Evolutionary conservation across 2,113 vertebrate genomes (phyloP).

Genomic region (Eurypyga helias): DNA sequence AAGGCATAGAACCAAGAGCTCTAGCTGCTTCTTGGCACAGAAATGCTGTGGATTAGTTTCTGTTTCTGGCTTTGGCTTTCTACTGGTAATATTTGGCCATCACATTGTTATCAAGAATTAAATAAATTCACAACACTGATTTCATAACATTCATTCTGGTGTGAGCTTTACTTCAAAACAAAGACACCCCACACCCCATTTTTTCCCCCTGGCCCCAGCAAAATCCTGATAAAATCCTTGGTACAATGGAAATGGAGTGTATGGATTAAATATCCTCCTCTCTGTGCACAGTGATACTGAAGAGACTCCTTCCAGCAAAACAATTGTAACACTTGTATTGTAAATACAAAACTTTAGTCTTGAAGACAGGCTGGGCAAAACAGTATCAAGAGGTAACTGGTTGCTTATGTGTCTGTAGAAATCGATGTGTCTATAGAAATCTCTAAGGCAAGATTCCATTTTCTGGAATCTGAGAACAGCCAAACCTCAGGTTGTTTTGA

Average conservation of each 20-base stretch:
- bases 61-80: background rate
- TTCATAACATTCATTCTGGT: background rate
- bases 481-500: background rate
- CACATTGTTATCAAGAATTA: background rate
- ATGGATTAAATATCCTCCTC: background rate
- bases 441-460: background rate
- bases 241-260: background rate
- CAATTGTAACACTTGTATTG: background rate
- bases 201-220: background rate
- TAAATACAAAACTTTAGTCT: background rate
- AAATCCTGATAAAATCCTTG: background rate
- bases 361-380: background rate
- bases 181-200: background rate
- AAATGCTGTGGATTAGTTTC: background rate
- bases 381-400: background rate
- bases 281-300: background rate
- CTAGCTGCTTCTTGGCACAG: background rate
- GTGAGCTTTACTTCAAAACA: background rate
- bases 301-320: background rate
- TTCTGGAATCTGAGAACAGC: background rate
- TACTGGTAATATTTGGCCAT: background rate
- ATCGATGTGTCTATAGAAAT: background rate
- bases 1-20: background rate
- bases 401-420: background rate
- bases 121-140: background rate